phyloP scores from a whole-genome alignment of 2,113 vertebrate genomes.

The Caranx melampygus region DNA sequence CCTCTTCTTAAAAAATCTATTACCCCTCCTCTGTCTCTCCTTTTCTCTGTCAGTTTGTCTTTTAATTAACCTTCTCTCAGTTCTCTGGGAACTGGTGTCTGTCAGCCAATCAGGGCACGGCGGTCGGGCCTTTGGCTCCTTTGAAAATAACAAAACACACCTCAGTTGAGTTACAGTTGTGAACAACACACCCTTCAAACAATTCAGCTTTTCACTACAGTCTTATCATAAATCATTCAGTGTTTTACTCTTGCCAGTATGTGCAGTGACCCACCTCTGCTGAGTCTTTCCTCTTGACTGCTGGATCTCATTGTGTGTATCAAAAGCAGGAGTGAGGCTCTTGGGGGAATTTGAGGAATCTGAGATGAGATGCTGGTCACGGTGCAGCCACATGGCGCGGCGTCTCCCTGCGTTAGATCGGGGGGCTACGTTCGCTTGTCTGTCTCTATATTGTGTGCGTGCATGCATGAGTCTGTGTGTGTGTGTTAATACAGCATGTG shows the following conservation, averaged over 20 bases:
- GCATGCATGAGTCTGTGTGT: slow-evolving; percentile 33
- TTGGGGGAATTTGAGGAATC: slow-evolving; percentile 32
- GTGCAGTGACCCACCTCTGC: slow-evolving; percentile 15
- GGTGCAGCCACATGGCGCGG: slow-evolving; percentile 27
- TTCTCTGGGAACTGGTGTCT: slow-evolving; percentile 18
- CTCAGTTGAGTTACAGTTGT: slow-evolving; percentile 12
- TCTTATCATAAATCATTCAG: slow-evolving; percentile 55
- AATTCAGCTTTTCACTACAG: slow-evolving; percentile 9
- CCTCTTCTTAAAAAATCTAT: background rate
- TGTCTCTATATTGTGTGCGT: background rate
- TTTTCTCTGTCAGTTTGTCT: slow-evolving; percentile 28
- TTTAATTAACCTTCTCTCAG: slow-evolving; percentile 35
- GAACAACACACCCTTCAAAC: slow-evolving; percentile 6
- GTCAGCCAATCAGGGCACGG: slow-evolving; percentile 34
- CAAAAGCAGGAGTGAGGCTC: slow-evolving; percentile 32
- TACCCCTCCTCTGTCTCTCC: slow-evolving; percentile 3
- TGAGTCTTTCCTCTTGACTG: slow-evolving; percentile 1
- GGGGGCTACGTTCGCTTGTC: slow-evolving; percentile 3
- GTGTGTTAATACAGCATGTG: slow-evolving; percentile 55
- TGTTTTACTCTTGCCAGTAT: slow-evolving; percentile 11
- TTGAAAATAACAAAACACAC: slow-evolving; percentile 28
- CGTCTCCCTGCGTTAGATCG: slow-evolving; percentile 16
- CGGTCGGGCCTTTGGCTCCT: slow-evolving; percentile 7
- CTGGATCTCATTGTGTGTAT: slow-evolving; percentile 22
- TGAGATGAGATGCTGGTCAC: slow-evolving; percentile 34